phyloP scores from a whole-genome alignment of 2,113 vertebrate genomes.

The Aix galericulata region DNA sequence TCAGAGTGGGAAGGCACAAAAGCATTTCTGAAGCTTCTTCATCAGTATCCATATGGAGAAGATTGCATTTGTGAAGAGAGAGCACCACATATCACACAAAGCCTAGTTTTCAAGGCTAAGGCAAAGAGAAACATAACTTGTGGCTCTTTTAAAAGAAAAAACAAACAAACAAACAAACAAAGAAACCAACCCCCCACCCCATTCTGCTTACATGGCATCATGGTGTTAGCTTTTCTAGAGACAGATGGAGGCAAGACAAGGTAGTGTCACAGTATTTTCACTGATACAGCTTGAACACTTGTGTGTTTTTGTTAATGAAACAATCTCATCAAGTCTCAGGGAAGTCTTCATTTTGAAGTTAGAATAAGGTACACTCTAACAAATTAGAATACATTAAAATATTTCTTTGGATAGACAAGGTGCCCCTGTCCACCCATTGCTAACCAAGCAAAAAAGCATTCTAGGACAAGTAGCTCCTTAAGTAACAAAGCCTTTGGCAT shows the following conservation, averaged over 20 bases:
- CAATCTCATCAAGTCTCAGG: neutral
- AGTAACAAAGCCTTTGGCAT: slow-evolving; percentile 1
- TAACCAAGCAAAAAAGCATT: neutral
- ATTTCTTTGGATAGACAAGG: neutral
- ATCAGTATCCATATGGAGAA: neutral
- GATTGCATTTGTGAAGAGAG: neutral
- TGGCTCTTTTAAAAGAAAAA: neutral
- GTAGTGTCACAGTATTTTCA: neutral
- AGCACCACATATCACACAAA: neutral
- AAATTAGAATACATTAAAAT: neutral
- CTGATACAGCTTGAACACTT: neutral
- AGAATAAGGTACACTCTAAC: neutral
- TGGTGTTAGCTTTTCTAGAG: neutral
- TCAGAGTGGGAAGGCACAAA: neutral
- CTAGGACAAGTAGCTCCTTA: neutral
- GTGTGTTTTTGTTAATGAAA: neutral
- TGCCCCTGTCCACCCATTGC: neutral
- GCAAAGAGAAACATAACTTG: neutral
- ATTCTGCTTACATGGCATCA: neutral
- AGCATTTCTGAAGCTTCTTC: neutral
- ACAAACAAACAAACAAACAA: neutral
- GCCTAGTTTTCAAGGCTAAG: neutral
- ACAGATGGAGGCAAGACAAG: neutral
- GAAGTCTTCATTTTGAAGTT: neutral
- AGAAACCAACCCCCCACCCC: neutral